phyloP scores from a whole-genome alignment of 37 sponge, comb jelly and placozoan species.

The Halisarca cf. caerulea region DNA sequence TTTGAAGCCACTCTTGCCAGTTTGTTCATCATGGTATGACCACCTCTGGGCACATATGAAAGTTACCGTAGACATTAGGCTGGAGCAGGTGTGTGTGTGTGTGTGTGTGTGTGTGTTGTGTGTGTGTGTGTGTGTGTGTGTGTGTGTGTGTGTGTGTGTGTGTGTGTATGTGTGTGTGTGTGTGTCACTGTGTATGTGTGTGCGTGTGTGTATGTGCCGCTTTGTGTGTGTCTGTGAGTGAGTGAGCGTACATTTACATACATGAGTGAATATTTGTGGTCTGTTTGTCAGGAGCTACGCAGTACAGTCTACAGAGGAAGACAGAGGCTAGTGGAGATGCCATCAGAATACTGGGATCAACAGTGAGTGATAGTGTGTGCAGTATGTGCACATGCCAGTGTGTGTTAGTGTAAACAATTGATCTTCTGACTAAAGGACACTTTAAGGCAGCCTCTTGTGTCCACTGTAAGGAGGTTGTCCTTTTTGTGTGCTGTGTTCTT shows the following conservation, averaged over 20 bases:
- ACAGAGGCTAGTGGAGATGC: slow-evolving; percentile 32
- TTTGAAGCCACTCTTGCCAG: slow-evolving; percentile 82
- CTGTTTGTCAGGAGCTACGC: slow-evolving; percentile 9
- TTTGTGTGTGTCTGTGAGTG: background rate
- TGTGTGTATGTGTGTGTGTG: too few relatives aligned
- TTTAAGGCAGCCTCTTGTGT: too few relatives aligned
- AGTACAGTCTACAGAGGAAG: slow-evolving; percentile 13
- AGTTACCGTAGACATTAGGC: slow-evolving; percentile 82
- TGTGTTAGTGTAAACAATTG: background rate
- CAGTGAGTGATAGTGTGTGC: slow-evolving; percentile 23
- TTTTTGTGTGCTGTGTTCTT: too few relatives aligned
- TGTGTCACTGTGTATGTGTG: background rate
- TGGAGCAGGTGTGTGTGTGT: slow-evolving; percentile 66
- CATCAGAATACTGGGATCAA: slow-evolving; percentile 65
- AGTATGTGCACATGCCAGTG: background rate
- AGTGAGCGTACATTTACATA: background rate
- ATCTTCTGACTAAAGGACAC: too few relatives aligned
- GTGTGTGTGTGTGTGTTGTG: background rate
- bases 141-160: background rate
- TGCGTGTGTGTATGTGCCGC: background rate
- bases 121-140: background rate
- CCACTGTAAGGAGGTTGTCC: too few relatives aligned
- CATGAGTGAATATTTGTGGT: too few relatives aligned
- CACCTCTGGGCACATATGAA: slow-evolving; percentile 94
- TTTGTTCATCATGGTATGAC: slow-evolving; percentile 83